A percentile compares a stretch with the other conserved stretches of the same genome.
Conservation (phyloP, 2,113 vertebrate genomes). For the Colinus virginianus region DNA sequence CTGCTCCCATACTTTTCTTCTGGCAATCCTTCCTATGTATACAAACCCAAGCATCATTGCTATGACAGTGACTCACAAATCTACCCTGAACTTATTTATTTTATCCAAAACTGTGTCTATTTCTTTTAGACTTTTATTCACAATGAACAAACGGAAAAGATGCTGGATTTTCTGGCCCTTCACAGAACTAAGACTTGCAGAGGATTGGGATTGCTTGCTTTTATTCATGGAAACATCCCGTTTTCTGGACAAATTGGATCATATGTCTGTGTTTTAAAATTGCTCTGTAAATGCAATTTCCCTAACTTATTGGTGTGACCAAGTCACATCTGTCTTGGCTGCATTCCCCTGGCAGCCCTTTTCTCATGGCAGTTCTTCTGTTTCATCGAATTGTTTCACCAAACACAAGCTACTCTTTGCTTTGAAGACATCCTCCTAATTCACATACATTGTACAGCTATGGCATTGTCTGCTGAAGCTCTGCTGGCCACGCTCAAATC, state of each 20-base stretch:
- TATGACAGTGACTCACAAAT: slow-evolving; percentile 3
- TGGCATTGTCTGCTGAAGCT: background rate
- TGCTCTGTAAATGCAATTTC: background rate
- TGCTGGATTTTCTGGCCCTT: background rate
- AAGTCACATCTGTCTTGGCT: background rate
- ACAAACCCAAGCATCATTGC: background rate
- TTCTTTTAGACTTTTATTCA: background rate
- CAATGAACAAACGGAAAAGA: background rate
- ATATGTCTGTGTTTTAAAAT: background rate
- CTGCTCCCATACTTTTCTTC: background rate
- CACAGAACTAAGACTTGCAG: background rate
- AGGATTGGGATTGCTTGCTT: background rate
- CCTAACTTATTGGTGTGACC: background rate
- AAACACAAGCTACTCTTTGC: background rate
- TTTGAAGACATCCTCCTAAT: background rate
- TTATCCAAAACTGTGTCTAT: background rate
- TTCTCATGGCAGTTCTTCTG: background rate
- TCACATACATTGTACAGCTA: background rate
- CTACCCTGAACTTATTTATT: background rate
- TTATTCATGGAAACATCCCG: background rate
- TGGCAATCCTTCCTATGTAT: background rate
- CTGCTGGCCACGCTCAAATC: background rate
- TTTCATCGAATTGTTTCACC: background rate
- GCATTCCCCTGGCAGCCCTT: background rate
- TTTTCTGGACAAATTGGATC: background rate